Evolutionary conservation across 2,113 vertebrate genomes (phyloP).

Genomic region (Laticauda laticaudata): DNA sequence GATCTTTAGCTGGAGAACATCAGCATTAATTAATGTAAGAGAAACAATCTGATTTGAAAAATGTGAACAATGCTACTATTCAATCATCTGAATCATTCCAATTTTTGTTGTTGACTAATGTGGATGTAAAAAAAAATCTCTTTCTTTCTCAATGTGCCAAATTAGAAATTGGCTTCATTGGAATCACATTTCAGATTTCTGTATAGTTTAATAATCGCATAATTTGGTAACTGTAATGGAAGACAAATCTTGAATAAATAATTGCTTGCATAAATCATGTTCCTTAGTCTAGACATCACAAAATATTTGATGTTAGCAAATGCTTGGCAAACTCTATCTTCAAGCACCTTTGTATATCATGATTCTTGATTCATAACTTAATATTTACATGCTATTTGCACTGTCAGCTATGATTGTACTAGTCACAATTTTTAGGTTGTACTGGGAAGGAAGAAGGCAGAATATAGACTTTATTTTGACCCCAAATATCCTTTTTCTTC

Average conservation of each 20-base stretch:
- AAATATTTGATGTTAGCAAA: neutral
- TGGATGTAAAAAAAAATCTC: conserved; percentile 31
- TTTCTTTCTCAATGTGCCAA: conserved; percentile 36
- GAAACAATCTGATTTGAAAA: conserved; percentile 28
- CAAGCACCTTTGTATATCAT: neutral
- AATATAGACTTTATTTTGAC: neutral
- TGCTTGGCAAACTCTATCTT: neutral
- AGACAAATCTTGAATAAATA: neutral
- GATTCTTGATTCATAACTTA: neutral
- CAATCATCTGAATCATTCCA: conserved; percentile 24
- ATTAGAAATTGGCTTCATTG: conserved; percentile 27
- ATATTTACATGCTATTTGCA: neutral
- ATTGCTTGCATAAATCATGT: neutral
- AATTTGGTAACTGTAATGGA: conserved; percentile 29
- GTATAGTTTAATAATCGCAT: neutral
- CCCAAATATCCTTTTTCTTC: neutral
- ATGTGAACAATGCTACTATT: neutral
- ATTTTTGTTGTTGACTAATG: conserved; percentile 29
- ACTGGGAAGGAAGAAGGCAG: neutral
- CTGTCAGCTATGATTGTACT: neutral
- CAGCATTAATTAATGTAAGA: conserved; percentile 32
- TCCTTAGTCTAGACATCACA: neutral
- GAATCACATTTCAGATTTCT: conserved; percentile 26
- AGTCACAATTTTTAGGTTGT: neutral
- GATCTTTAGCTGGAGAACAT: conserved; percentile 40